Conservation (phyloP, 1,140 invertebrate genomes). For the Procambarus virginalis region DNA sequence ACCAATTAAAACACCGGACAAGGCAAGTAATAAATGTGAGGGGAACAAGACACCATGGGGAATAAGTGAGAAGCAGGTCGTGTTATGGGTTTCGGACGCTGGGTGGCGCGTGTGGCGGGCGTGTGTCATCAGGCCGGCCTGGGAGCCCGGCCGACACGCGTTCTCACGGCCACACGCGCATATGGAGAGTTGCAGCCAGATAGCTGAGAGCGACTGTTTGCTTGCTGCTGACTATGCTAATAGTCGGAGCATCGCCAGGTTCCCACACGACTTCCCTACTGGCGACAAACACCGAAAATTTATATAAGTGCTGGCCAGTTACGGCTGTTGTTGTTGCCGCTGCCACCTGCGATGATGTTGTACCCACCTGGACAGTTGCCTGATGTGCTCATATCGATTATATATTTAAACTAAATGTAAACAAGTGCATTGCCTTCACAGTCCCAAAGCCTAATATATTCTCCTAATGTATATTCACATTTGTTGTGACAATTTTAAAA, state of each 20-base stretch:
- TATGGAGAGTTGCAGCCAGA: neutral
- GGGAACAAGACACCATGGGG: too few relatives aligned
- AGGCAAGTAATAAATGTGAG: too few relatives aligned
- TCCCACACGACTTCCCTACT: neutral
- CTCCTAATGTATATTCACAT: too few relatives aligned
- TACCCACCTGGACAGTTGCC: neutral
- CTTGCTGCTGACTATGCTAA: neutral
- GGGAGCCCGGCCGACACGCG: neutral
- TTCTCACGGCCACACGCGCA: constrained; percentile 23
- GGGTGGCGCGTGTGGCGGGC: constrained; percentile 9
- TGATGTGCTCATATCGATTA: too few relatives aligned
- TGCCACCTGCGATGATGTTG: neutral
- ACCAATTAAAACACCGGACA: too few relatives aligned
- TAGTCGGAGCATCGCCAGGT: neutral
- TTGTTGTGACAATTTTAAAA: too few relatives aligned
- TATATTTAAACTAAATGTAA: too few relatives aligned
- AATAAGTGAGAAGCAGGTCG: neutral
- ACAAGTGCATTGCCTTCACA: too few relatives aligned
- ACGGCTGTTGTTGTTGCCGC: neutral
- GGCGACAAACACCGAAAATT: neutral
- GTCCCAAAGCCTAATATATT: too few relatives aligned
- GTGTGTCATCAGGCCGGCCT: constrained; percentile 7
- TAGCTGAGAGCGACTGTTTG: neutral
- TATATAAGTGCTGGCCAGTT: neutral
- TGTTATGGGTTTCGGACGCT: neutral